Percentiles rank a stretch among this genome's conserved stretches.
These are phyloP conservation scores for Anastrepha obliqua DNA, from an alignment of 1,140 invertebrate genomes.

Conservation along the genomic window DNA sequence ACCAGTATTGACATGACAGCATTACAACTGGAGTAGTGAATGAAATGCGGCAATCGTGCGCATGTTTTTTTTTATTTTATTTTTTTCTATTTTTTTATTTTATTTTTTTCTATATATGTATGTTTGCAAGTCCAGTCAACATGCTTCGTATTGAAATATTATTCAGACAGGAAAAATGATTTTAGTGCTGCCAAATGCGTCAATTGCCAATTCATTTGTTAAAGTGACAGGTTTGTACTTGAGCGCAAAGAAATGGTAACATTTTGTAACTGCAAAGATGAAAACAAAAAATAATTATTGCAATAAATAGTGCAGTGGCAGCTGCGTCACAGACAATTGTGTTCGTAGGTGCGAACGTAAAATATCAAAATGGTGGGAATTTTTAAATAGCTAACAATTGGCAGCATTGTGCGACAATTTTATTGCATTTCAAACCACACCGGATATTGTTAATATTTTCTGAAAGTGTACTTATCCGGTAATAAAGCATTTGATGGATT, in stretches of 20 bases:
- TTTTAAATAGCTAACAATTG: too few relatives aligned
- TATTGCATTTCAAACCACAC: too few relatives aligned
- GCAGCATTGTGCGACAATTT: too few relatives aligned
- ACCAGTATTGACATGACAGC: conserved; percentile 13
- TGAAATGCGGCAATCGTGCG: conserved; percentile 15
- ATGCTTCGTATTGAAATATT: conserved; percentile 21
- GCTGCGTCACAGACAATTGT: not conserved
- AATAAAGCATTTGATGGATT: too few relatives aligned
- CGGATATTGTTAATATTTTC: too few relatives aligned
- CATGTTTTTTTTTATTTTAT: not conserved
- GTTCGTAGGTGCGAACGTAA: too few relatives aligned
- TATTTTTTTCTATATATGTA: not conserved
- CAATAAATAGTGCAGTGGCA: not conserved
- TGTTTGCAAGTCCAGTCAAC: not conserved
- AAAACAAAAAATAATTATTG: not conserved
- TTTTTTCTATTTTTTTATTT: not conserved
- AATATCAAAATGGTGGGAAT: too few relatives aligned
- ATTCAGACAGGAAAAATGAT: conserved; percentile 35
- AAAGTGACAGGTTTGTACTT: conserved; percentile 10
- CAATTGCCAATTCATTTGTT: conserved; percentile 48
- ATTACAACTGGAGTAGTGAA: not conserved
- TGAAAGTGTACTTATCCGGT: too few relatives aligned
- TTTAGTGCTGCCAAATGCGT: conserved; percentile 45
- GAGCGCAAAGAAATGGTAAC: not conserved
- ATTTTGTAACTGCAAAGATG: not conserved